Evolutionary conservation across 2,888 invertebrate species (phyloP), one percentile per base, ranked within the genome.

Genomic region (Brachycybe producta): DNA sequence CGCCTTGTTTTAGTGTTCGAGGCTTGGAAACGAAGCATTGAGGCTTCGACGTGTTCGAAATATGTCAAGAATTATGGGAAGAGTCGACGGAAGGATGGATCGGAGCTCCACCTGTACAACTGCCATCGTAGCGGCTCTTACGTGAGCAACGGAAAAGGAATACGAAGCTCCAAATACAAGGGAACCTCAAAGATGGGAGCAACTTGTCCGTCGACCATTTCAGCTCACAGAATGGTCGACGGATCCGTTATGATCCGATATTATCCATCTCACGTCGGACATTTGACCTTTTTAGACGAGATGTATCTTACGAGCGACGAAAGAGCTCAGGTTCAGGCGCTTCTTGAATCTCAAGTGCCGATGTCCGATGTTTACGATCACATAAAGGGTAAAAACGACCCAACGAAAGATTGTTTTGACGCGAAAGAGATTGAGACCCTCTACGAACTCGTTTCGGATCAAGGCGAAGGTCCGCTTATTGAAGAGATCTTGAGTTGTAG

Each of bases 61-160:
- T 51, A 36, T n/a, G 46, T 51, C 2, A 27, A 36, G 17, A n/a
- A 28, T 8, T 27, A 27, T n/a, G 51, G 51, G 7, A 40, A 19
- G n/a, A 17, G 40, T n/a, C 27, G 24, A 2, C 36, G 17, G 15
- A 35, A 17, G 19, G 39, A 46, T 21, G 41, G 41, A 11, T 21
- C 23, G 15, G 32, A 47, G 30, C 40, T 39, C n/a, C 28, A 39
- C 15, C 28, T 19, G 30, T 51, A 40, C 30, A 21, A 40, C 26
- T 51, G 51, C 21, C 36, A 45, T 26, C 40, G 51, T 1, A 51
- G 38, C 24, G 51, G 51, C 3, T 26, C 17, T 13, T 47, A 51
- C 44, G 17, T 24, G 3, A 23, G 46, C 2, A 26, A 38, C 5
- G 46, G 51, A 2, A 45, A 47, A 17, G 32, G 40, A 26, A 26